phyloP scores from a whole-genome alignment of 2,888 invertebrate genomes.

The Amphimallon solstitiale region DNA sequence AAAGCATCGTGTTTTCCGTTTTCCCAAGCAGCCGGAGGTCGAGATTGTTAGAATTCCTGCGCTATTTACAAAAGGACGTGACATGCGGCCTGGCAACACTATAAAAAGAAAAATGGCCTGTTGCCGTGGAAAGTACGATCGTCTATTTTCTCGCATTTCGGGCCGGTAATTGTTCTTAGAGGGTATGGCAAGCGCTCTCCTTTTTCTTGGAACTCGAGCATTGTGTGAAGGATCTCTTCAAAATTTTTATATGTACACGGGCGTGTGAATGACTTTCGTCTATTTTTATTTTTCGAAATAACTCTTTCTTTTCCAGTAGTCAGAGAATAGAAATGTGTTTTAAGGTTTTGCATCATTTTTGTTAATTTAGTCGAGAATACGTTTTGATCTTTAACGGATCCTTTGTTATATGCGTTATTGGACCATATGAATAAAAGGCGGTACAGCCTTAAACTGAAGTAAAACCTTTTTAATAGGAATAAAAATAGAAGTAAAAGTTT shows the following conservation, averaged over 20 bases:
- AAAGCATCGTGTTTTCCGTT: constrained; percentile 24
- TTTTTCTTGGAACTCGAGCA: background rate
- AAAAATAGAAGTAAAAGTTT: too few species aligned
- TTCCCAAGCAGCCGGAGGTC: constrained; percentile 11
- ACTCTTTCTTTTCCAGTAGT: background rate
- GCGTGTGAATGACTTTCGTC: background rate
- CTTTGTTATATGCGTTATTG: too few species aligned
- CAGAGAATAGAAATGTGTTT: background rate
- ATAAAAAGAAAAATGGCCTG: constrained; percentile 14
- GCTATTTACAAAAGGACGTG: background rate
- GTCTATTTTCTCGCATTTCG: constrained; percentile 27
- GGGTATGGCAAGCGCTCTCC: background rate
- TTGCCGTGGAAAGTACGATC: constrained; percentile 23
- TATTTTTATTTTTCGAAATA: background rate
- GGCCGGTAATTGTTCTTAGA: constrained; percentile 17
- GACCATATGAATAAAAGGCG: too few species aligned
- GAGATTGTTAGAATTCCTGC: constrained; percentile 8
- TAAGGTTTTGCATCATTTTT: too few species aligned
- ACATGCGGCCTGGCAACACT: background rate
- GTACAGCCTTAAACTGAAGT: too few species aligned
- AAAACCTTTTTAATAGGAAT: too few species aligned
- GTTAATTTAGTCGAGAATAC: too few species aligned
- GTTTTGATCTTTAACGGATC: too few species aligned
- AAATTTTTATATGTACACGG: too few species aligned
- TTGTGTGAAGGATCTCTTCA: background rate